phyloP scores from a whole-genome alignment of 2,888 invertebrate genomes.

The Pediacus dermestoides region DNA sequence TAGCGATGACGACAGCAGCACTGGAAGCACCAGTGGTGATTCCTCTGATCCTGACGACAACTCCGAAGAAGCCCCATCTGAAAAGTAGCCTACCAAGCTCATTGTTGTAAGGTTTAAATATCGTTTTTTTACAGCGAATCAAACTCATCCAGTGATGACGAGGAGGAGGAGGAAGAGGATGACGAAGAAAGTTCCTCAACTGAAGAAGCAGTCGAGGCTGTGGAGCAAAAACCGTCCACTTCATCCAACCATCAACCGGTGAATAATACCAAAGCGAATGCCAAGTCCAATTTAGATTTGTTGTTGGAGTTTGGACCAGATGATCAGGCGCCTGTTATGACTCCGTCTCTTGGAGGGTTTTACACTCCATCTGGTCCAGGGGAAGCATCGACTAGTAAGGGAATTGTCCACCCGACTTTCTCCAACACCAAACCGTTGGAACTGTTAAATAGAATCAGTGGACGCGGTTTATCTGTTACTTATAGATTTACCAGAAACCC shows the following conservation, averaged over 20 bases:
- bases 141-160: constrained; percentile 22
- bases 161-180: constrained; percentile 27
- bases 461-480: constrained; percentile 62
- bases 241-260: neutral
- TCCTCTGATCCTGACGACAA: neutral
- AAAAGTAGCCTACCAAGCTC: no score
- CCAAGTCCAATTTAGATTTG: constrained; percentile 70
- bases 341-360: constrained; percentile 77
- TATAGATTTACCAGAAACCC: constrained; percentile 75
- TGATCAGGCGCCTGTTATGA: constrained; percentile 73
- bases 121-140: constrained; percentile 21
- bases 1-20: constrained; percentile 33
- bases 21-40: no score
- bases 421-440: constrained; percentile 60
- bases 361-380: constrained; percentile 58
- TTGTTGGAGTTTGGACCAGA: constrained; percentile 75
- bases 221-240: constrained; percentile 10
- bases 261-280: constrained; percentile 12
- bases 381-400: constrained; percentile 47
- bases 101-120: no score
- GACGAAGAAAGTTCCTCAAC: constrained; percentile 22
- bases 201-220: constrained; percentile 19
- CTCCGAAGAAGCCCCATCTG: constrained; percentile 26
- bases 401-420: constrained; percentile 59
- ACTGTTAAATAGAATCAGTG: constrained; percentile 68